phyloP scores from a whole-genome alignment of 2,797 vertebrate genomes.

The Neosilurus hyrtlii region DNA sequence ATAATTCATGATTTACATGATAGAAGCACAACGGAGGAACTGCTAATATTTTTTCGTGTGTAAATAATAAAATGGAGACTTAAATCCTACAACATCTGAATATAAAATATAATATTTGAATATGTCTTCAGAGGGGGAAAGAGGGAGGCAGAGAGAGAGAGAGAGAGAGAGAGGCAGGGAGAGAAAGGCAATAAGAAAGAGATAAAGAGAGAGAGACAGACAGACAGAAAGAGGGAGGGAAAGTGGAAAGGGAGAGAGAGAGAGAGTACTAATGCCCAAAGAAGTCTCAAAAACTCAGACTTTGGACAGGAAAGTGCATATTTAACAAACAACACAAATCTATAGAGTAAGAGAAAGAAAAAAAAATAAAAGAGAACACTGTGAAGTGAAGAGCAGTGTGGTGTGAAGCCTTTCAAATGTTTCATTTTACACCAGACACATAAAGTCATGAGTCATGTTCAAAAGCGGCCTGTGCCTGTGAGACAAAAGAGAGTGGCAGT shows the following conservation, averaged over 20 bases:
- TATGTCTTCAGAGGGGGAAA: no score
- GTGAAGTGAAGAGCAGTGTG: not conserved
- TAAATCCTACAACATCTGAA: no score
- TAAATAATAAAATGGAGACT: no score
- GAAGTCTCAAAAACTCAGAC: not conserved
- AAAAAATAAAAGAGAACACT: not conserved
- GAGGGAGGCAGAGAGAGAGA: no score
- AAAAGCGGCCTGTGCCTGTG: not conserved
- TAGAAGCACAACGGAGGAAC: not conserved
- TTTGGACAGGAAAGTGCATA: not conserved
- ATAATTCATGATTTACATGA: not conserved
- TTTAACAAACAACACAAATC: not conserved
- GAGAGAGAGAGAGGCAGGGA: no score
- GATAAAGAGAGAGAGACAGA: not conserved
- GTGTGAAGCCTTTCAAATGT: not conserved
- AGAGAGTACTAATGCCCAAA: not conserved
- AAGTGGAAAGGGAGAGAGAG: not conserved
- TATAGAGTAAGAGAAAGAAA: not conserved
- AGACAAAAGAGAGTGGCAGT: slow-evolving; percentile 38
- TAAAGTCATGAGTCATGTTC: slow-evolving; percentile 18
- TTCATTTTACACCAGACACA: not conserved
- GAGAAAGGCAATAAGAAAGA: no score
- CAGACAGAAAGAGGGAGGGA: not conserved
- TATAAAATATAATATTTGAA: no score
- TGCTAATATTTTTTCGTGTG: no score